Evolutionary conservation across 2,797 vertebrate species (phyloP), one percentile per base, ranked within the genome.

Genomic region (Champsocephalus esox): DNA sequence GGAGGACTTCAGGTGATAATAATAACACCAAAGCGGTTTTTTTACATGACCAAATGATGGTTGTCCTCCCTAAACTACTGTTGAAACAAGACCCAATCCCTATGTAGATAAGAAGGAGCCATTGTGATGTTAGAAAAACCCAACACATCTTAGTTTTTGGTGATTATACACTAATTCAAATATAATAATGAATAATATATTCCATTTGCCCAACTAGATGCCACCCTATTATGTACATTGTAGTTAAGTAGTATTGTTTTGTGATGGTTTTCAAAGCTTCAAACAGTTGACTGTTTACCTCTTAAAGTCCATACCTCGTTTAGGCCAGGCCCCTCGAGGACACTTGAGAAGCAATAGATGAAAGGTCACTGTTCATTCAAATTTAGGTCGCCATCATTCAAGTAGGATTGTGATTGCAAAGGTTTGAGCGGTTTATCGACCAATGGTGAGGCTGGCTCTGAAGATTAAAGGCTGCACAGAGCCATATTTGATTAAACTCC

Each of bases 401-500:
- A 76, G 69, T 49, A 48, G 66, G 62, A 71, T n/a, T 79, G 72
- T 81, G 81, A 84, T 82, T 89, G 86, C 60, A 62, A 63, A 75
- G 81, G 75, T 83, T 80, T 72, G 79, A 89, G 82, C 54, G 12
- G 45, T 9, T 59, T 65, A 81, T 82, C 55, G 70, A 84, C 78
- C 68, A 68, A 66, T 41, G 65, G 72, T 73, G 68, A 54, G 70
- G 62, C 59, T 44, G 14, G 68, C 68, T 82, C 77, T 77, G 75
- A 85, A 83, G 87, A 91, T 90, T 79, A 89, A 91, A 85, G 81
- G 79, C 85, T 83, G 65, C 77, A 55, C 66, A 61, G 56, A 81
- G 80, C 75, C 70, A 86, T 75, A 83, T 90, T 90, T 90, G 87
- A 93, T 91, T 88, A 90, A 83, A 83, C 77, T 79, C 55, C 60